Base-by-base conservation (phyloP, 53 echinoderm and acorn worm species). In the Apostichopus leukothele region DNA sequence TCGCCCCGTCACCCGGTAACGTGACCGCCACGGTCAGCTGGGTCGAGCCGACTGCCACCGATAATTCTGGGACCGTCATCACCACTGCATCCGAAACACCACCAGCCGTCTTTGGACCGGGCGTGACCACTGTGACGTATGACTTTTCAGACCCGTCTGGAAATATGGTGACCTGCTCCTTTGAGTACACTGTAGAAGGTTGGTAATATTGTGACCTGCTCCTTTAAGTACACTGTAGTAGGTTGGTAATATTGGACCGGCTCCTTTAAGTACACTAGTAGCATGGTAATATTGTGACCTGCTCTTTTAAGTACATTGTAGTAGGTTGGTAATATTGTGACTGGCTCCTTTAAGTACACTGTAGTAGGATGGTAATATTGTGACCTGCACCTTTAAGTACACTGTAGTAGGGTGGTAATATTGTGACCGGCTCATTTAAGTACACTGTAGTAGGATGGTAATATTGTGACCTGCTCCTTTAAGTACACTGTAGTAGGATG, bases 151-250 rank as follows among this genome's bases (percentile, higher is more conserved):
- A 94, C 55, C 60, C 67, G 4, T 67, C 89, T 73, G 89, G 85
- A 21, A 86, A 87, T 73, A 52, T 59, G 23, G 89, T 83, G 8
- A 8, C 74, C 11, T 91, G 91, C 66, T 60, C 66, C 0, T 94
- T 94, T 74, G 57, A n/a, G 12, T 73, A 92, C 22, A 90, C 88
- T 53, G 88, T 94, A 11, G 51, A 66, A 78, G 92, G 92, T 92
- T 76, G n/a, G 53, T 9, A 16, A 57, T 77, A 39, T 39, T 39
- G 3, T 39, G 39, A 39, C 39, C 39, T 3, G 39, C 39, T 39
- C 39, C 39, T 39, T 39, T 39, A 39, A 14, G 11, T 74, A 91
- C 19, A 89, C 88, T 51, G 88, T 94, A 10, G 39, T 25, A 77
- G 91, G 91, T 91, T 76, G 11, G 51, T 5, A 63, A 39, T 75